These are phyloP conservation scores for Drosophila orena DNA, from an alignment of 1,140 invertebrate genomes.

Conservation along the genomic window DNA sequence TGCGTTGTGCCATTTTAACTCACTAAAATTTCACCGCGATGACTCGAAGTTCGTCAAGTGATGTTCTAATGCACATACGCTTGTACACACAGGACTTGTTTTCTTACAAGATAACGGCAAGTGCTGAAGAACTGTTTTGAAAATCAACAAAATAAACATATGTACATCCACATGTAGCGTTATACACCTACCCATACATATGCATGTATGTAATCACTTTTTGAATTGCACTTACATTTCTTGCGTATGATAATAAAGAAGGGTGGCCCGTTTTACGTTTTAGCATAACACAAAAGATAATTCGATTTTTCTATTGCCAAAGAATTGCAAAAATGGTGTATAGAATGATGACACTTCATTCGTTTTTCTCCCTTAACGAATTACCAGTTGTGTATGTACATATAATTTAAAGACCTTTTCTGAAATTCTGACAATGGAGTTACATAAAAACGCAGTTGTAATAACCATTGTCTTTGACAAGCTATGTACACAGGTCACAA, in stretches of 20 bases:
- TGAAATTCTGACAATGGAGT: conserved; percentile 13
- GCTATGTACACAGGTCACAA: conserved; percentile 30
- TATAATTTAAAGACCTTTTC: conserved; percentile 10
- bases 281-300: not conserved
- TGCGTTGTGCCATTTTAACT: conserved; percentile 10
- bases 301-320: not conserved
- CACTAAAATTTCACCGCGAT: not conserved
- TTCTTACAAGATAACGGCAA: not conserved
- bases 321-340: conserved; percentile 2
- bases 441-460: conserved; percentile 26
- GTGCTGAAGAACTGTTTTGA: not conserved
- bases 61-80: not conserved
- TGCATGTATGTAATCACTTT: not conserved
- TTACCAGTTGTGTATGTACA: conserved; percentile 35
- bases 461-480: conserved; percentile 9
- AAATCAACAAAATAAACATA: not conserved
- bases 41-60: not conserved
- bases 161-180: not conserved
- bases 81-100: not conserved
- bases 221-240: not conserved
- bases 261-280: not conserved
- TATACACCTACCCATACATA: not conserved
- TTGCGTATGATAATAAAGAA: not conserved
- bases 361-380: conserved; percentile 13
- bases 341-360: conserved; percentile 17